Percentiles rank a stretch among this genome's conserved stretches.
Evolutionary conservation across 2,113 vertebrate genomes (phyloP).

Genomic region (Myanophis thanlyinensis): DNA sequence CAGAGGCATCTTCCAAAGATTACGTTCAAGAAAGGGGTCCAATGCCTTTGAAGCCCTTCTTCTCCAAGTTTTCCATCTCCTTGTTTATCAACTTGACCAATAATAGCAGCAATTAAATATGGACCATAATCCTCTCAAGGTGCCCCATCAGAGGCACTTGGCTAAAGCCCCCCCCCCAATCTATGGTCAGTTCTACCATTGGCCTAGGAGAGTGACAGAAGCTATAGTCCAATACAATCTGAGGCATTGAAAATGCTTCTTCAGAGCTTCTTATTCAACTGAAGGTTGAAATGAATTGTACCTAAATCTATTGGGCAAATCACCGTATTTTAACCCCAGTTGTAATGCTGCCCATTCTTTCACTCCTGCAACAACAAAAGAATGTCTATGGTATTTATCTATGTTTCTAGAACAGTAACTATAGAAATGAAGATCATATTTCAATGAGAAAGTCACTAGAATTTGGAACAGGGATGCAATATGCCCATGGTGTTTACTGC

Average conservation of each 20-base stretch:
- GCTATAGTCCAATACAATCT: background rate
- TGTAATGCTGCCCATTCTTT: background rate
- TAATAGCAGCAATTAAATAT: background rate
- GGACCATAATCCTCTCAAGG: background rate
- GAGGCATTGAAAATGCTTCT: slow-evolving; percentile 15
- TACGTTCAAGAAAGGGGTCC: background rate
- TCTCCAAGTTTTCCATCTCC: background rate
- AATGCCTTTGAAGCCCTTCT: background rate
- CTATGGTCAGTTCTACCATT: background rate
- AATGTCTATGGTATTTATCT: background rate
- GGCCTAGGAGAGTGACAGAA: background rate
- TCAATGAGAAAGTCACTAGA: background rate
- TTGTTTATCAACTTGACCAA: background rate
- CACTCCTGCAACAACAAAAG: background rate
- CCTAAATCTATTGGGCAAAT: slow-evolving; percentile 9
- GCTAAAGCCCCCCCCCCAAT: background rate
- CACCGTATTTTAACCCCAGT: background rate
- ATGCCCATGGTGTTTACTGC: background rate
- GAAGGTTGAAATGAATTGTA: slow-evolving; percentile 16
- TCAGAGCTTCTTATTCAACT: slow-evolving; percentile 44
- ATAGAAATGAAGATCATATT: background rate
- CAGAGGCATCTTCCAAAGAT: background rate
- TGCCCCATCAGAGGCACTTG: background rate
- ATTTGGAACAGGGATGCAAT: background rate
- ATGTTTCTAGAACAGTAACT: background rate